Evolutionary conservation across 2,888 invertebrate species (phyloP), one percentile per base, ranked within the genome.

Genomic region (Siphonodentalium dalli): DNA sequence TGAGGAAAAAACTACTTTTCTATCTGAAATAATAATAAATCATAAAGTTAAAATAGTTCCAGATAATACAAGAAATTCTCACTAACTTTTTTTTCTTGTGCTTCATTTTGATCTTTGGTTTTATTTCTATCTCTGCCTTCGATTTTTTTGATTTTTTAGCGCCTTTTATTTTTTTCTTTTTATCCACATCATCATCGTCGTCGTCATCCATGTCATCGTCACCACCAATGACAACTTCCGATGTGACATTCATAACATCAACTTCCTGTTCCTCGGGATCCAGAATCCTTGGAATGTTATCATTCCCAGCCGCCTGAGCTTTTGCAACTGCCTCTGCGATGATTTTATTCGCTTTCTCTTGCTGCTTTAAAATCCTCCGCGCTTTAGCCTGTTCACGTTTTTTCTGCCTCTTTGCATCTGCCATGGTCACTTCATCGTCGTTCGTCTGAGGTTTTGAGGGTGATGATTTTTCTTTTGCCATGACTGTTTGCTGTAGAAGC

Each of bases 271-370:
- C n/a, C n/a, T n/a, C n/a, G n/a, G n/a, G n/a, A n/a, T n/a, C n/a
- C n/a, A n/a, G n/a, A n/a, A 57, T n/a, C 38, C 58, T 53, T 18
- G 68, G 64, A 18, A 69, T 34, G 8, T 54, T 54, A 15, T 48
- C 51, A 18, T 50, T 51, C 9, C 69, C 69, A 13, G 58, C 65
- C 13, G 71, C 67, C 48, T 72, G 68, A 4, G 74, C 74, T 35
- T 71, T 70, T 1, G 69, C 74, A 9, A 74, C 68, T 18, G 74
- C 74, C 55, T 74, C 72, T 18, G 69, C 66, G 23, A 72, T 69
- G 15, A 74, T 73, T 39, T 68, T 63, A 55, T 73, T 68, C 0
- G 73, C 71, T 29, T 74, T 74, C 41, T 72, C 71, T 45, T 74
- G 72, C 27, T 63, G 54, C 31, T 60, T 50, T 29, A 28, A 40